phyloP scores from a whole-genome alignment of 2,113 vertebrate genomes.

The Tachysurus vachellii region DNA sequence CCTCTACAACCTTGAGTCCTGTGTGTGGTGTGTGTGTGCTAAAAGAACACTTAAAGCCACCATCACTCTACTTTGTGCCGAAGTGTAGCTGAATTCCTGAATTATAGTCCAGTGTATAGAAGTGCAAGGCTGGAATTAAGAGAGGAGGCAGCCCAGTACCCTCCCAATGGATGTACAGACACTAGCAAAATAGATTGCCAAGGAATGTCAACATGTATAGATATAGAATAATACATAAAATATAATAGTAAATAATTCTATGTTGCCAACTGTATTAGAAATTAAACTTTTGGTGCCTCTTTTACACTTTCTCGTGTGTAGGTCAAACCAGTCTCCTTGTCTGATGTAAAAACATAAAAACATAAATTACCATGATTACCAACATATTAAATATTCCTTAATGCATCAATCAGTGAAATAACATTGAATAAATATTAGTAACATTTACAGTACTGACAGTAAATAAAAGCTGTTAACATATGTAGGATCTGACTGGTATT shows the following conservation, averaged over 20 bases:
- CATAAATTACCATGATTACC: background rate
- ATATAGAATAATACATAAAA: background rate
- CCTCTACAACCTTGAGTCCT: conserved; percentile 91
- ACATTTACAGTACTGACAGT: background rate
- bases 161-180: conserved; percentile 6
- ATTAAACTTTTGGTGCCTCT: background rate
- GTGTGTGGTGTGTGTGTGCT: conserved; percentile 36
- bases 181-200: background rate
- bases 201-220: background rate
- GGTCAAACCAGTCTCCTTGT: background rate
- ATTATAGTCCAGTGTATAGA: background rate
- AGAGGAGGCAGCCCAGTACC: background rate
- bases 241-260: background rate
- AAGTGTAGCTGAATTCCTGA: conserved; percentile 30
- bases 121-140: conserved; percentile 2
- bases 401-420: background rate
- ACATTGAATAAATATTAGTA: background rate
- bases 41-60: conserved; percentile 36
- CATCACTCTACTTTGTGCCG: conserved; percentile 64
- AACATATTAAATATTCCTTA: background rate
- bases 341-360: background rate
- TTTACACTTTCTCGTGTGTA: background rate
- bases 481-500: background rate
- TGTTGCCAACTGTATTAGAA: background rate
- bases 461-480: background rate